A percentile compares a stretch with the other conserved stretches of the same genome.
Evolutionary conservation across 2,888 invertebrate genomes (phyloP).

Genomic region (Orchesellides sinensis): DNA sequence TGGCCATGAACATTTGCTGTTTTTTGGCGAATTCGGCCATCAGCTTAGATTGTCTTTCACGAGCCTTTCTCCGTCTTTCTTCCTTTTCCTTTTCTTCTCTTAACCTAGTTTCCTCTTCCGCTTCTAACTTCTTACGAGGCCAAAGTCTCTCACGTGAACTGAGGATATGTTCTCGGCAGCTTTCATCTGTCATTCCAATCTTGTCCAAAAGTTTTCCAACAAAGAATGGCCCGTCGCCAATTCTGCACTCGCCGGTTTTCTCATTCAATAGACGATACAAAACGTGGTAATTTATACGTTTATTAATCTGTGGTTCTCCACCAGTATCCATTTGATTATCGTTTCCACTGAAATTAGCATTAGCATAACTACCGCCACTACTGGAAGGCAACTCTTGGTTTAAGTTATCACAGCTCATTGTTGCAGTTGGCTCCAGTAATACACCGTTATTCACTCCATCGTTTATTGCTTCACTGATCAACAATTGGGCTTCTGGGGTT

Average conservation of each 20-base stretch:
- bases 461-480: slow-evolving; percentile 65
- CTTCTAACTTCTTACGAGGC: slow-evolving; percentile 85
- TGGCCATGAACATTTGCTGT: slow-evolving; percentile 94
- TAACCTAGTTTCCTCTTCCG: slow-evolving; percentile 84
- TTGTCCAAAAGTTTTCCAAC: slow-evolving; percentile 88
- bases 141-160: slow-evolving; percentile 86
- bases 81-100: slow-evolving; percentile 87
- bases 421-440: slow-evolving; percentile 18
- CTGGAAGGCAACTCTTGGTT: slow-evolving; percentile 52
- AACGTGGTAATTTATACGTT: slow-evolving; percentile 46
- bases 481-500: slow-evolving; percentile 65
- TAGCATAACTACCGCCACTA: slow-evolving; percentile 33
- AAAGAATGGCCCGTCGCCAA: slow-evolving; percentile 93
- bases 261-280: slow-evolving; percentile 38
- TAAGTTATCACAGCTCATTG: slow-evolving; percentile 56
- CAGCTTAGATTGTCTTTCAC: slow-evolving; percentile 92
- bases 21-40: slow-evolving; percentile 95
- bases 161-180: slow-evolving; percentile 81
- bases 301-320: not conserved
- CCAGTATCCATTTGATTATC: not conserved
- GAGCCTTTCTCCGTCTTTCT: slow-evolving; percentile 89
- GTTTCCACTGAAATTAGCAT: not conserved
- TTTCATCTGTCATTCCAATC: slow-evolving; percentile 83
- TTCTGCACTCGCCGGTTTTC: slow-evolving; percentile 76
- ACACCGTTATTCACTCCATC: slow-evolving; percentile 37